phyloP scores from a whole-genome alignment of 2,113 vertebrate species.

The Actenoides lindsayi region DNA sequence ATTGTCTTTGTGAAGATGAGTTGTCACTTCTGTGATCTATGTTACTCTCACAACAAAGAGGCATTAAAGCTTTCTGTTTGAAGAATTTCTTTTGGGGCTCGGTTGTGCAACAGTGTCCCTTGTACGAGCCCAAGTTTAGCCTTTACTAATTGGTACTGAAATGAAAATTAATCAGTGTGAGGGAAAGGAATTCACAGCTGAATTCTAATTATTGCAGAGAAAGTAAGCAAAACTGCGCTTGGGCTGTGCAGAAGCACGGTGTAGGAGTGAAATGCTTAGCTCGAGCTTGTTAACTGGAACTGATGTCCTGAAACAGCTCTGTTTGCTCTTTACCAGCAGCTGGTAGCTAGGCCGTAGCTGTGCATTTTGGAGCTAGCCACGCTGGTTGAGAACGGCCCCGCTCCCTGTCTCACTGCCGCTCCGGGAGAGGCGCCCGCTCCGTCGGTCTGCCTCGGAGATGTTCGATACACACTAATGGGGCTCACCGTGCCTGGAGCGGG shows the following conservation, averaged over 20 bases:
- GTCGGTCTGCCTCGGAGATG: not conserved
- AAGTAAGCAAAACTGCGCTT: not conserved
- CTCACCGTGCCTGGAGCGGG: not conserved
- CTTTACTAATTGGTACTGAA: slow-evolving; percentile 38
- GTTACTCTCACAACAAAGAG: slow-evolving; percentile 32
- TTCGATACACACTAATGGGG: not conserved
- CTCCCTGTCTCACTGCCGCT: not conserved
- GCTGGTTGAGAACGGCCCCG: not conserved
- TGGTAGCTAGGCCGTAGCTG: not conserved
- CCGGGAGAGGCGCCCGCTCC: not conserved
- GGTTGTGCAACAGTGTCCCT: not conserved
- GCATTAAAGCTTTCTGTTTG: slow-evolving; percentile 28
- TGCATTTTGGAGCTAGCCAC: not conserved
- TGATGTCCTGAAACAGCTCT: not conserved
- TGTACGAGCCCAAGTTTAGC: not conserved
- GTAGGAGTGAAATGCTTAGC: not conserved
- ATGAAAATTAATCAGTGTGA: slow-evolving; percentile 31
- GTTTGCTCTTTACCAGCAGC: not conserved
- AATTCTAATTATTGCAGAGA: slow-evolving; percentile 17
- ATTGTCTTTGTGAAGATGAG: slow-evolving; percentile 40
- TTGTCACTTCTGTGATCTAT: slow-evolving; percentile 51
- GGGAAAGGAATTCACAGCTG: slow-evolving; percentile 18
- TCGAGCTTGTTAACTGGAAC: not conserved
- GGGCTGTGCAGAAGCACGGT: not conserved
- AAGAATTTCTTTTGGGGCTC: not conserved